Evolutionary conservation across 2,797 vertebrate species (phyloP), one percentile per base, ranked within the genome.

Genomic region (Catharus ustulatus): DNA sequence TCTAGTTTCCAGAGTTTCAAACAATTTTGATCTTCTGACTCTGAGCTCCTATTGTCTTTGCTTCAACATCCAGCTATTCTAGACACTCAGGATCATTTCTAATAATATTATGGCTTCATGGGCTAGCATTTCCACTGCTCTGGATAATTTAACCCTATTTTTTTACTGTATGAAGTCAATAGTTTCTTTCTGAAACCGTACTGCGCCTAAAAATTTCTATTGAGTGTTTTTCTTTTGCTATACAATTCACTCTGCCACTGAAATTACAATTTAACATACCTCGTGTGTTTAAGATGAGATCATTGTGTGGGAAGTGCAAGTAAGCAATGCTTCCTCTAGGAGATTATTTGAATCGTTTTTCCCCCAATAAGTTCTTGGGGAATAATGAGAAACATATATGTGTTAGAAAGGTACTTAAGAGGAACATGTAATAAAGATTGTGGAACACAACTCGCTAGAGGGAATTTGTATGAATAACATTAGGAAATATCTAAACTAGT

Each of bases 351-450:
- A 61, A 42, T 36, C 1, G 3, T 15, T 17, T 32, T 19, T 5
- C 2, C 2, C 7, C 19, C 7, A 9, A 0, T 6, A 51, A 36
- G 15, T 43, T 7, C 9, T 49, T 40, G 8, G 21, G 6, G 48
- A 81, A n/a, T 36, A 59, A 78, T 21, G 18, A 73, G 40, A 84
- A 78, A 46, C 9, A 32, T 18, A 3, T 20, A 36, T 32, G 5
- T 43, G 68, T 77, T 64, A 85, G 20, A 74, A 92, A 85, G 11
- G 6, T 26, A 68, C 5, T 32, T 91, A 77, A 61, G 13, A 75
- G 8, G 11, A 68, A 43, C 10, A 54, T 10, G 6, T 10, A 66
- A 62, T 21, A 68, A 49, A 71, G 30, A 34, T 12, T 54, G 8
- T 58, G 26, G n/a, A 67, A 67, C n/a, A 75, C 21, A 91, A 2